These are phyloP conservation scores for Ursus arctos DNA, from an alignment of 2,113 vertebrate species.

Conservation along the genomic window DNA sequence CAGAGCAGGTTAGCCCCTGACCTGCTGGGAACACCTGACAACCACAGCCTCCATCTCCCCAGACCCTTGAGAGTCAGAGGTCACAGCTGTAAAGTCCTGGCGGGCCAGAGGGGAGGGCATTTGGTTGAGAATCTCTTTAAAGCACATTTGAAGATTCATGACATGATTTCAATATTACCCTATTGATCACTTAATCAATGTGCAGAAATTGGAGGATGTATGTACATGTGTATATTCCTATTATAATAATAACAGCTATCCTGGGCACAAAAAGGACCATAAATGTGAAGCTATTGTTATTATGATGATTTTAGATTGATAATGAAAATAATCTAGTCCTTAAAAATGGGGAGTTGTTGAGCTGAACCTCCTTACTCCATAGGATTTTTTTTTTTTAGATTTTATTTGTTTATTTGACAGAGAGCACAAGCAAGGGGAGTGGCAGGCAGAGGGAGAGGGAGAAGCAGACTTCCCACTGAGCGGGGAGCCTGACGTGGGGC, in stretches of 20 bases:
- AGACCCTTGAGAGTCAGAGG: not conserved
- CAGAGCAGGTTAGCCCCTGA: not conserved
- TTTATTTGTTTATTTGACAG: not conserved
- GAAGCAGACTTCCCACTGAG: not conserved
- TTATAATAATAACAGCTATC: not conserved
- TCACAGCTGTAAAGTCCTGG: not conserved
- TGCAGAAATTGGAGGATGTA: not conserved
- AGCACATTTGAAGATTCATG: not conserved
- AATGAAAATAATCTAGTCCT: constrained; percentile 29
- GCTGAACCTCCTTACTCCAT: not conserved
- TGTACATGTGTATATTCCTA: not conserved
- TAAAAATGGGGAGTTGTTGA: not conserved
- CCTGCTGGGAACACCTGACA: not conserved
- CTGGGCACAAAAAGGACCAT: not conserved
- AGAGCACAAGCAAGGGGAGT: not conserved
- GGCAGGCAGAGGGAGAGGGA: not conserved
- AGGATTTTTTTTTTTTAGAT: not conserved
- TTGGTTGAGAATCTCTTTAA: not conserved
- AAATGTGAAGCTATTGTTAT: not conserved
- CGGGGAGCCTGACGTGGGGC: not conserved
- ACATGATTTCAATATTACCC: not conserved
- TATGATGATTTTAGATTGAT: not conserved
- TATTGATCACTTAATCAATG: not conserved
- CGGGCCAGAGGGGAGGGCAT: not conserved
- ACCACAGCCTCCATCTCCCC: not conserved